Base-by-base conservation (phyloP, 2,113 vertebrate genomes). In the Pelmatolapia mariae region DNA sequence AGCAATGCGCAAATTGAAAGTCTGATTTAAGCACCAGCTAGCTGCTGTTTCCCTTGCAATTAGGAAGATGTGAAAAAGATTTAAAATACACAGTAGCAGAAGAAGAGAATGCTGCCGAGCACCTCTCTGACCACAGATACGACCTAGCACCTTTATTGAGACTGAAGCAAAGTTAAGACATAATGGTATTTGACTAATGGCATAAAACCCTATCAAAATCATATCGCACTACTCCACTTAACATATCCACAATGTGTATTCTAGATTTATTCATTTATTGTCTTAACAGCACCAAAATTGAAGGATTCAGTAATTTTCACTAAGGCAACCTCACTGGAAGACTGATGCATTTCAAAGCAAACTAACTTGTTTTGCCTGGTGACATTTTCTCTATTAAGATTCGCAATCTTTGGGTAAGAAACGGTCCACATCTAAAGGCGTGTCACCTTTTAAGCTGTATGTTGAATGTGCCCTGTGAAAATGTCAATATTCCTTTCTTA, bases 1-100 rank as follows among this genome's bases (percentile, higher is more conserved):
- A 81, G 86, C 80, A 54, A 66, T 82, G 82, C 76, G 84, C 82
- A 91, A 90, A 84, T 84, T 78, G 24, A 82, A 57, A 81, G 29
- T 52, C 84, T 84, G 89, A 91, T 43, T 63, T 29, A 36, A 89
- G 43, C n/a, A 26, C 19, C 19, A 57, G 26, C 54, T 43, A 13
- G 8, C 40, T 11, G 26, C 9, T 15, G 13, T 24, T 54, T 83
- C 5, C 16, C 9, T 47, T 24, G 13, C 43, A 71, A 84, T 24
- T 38, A 56, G 85, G 45, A 63, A 38, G 29, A 57, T 78, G 22
- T 73, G 36, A 45, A 56, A 84, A 78, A 50, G 3, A 80, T 76
- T 63, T 56, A 6, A 59, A 43, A 82, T 66, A 26, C 19, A 47
- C 11, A 57, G 19, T 5, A 22, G 16, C n/a, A 31, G 13, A 10